A percentile compares a stretch with the other conserved stretches of the same genome.
Evolutionary conservation across 2,113 vertebrate species (phyloP).

Genomic region (Neolamprologus kungweensis): DNA sequence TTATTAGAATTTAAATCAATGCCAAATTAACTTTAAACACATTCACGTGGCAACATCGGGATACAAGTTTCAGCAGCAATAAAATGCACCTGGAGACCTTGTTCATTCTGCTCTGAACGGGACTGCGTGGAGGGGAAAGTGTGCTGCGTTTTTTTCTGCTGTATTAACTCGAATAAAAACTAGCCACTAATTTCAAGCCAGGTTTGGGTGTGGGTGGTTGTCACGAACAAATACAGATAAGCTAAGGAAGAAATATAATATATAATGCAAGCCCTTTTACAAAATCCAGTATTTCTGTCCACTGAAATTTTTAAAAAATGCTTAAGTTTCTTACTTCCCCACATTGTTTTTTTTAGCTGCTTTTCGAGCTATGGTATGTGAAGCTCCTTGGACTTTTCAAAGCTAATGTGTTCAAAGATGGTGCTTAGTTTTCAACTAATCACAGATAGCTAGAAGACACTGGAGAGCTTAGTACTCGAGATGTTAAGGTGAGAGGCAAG

Average conservation of each 20-base stretch:
- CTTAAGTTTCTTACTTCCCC: not conserved
- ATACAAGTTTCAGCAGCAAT: not conserved
- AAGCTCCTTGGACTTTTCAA: not conserved
- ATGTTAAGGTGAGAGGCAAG: not conserved
- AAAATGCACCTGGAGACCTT: not conserved
- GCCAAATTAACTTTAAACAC: conserved; percentile 54
- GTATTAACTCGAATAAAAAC: not conserved
- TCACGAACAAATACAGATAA: not conserved
- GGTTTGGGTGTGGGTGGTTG: not conserved
- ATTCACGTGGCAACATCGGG: not conserved
- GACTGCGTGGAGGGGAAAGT: not conserved
- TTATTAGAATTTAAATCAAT: conserved; percentile 29
- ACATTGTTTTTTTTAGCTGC: not conserved
- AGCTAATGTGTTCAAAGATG: not conserved
- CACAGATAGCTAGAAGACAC: not conserved
- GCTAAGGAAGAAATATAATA: not conserved
- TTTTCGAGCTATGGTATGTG: not conserved
- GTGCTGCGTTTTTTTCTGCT: not conserved
- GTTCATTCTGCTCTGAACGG: not conserved
- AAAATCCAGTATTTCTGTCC: not conserved
- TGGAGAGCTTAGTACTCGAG: not conserved
- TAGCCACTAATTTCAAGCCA: not conserved
- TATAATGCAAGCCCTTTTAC: not conserved
- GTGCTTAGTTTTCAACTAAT: not conserved
- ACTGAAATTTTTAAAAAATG: not conserved